Percentiles rank a stretch among this genome's conserved stretches.
phyloP scores from a whole-genome alignment of 2,797 vertebrate genomes.

The Rhinogobio ventralis region DNA sequence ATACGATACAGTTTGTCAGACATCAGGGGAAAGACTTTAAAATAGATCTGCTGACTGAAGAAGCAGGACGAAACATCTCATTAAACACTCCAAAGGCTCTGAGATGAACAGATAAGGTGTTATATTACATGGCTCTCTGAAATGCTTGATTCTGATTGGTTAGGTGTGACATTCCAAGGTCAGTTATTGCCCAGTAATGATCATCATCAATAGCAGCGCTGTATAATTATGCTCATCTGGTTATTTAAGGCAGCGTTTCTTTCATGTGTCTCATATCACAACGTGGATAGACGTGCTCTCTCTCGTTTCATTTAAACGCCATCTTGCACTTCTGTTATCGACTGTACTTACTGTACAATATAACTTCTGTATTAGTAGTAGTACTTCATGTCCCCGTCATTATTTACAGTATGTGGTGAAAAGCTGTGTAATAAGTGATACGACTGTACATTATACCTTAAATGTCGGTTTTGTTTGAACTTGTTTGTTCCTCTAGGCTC shows the following conservation, averaged over 20 bases:
- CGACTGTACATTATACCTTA: too few relatives aligned
- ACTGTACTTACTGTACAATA: too few relatives aligned
- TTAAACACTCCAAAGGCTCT: background rate
- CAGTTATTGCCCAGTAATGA: background rate
- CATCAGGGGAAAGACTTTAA: background rate
- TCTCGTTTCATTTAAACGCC: too few relatives aligned
- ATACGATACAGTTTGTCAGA: too few relatives aligned
- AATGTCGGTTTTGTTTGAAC: background rate
- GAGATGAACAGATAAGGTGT: background rate
- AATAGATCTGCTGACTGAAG: slow-evolving; percentile 30
- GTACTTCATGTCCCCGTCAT: too few relatives aligned
- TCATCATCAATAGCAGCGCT: background rate
- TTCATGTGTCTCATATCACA: background rate
- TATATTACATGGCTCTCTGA: background rate
- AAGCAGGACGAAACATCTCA: background rate
- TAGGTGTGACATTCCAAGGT: background rate
- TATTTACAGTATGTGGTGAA: too few relatives aligned
- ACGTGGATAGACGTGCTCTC: too few relatives aligned
- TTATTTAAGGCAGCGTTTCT: background rate
- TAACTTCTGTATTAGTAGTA: too few relatives aligned
- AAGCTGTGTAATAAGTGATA: too few relatives aligned
- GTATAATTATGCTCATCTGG: too few relatives aligned
- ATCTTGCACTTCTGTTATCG: too few relatives aligned
- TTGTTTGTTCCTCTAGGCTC: background rate
- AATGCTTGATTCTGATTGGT: background rate